phyloP scores from a whole-genome alignment of 2,113 vertebrate species.

The Mormoops blainvillei region DNA sequence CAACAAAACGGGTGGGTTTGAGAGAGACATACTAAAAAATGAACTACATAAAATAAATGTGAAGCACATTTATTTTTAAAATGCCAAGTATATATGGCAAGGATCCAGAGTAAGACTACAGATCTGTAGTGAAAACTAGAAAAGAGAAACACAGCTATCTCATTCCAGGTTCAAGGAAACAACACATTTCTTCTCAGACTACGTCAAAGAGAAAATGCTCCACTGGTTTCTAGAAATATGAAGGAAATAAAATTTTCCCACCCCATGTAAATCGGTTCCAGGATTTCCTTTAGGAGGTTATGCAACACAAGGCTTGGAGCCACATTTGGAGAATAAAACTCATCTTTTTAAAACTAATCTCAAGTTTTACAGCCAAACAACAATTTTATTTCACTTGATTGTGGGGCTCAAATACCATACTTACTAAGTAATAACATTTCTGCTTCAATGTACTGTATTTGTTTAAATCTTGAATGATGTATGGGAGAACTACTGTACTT shows the following conservation, averaged over 20 bases:
- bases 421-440: neutral
- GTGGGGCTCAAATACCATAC: neutral
- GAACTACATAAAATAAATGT: neutral
- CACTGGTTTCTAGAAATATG: constrained; percentile 26
- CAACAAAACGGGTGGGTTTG: neutral
- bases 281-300: constrained; percentile 51
- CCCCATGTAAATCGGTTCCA: constrained; percentile 51
- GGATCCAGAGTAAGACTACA: neutral
- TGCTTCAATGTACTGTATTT: neutral
- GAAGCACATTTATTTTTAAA: constrained; percentile 36
- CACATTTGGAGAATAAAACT: constrained; percentile 8
- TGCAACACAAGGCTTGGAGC: constrained; percentile 13
- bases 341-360: neutral
- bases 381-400: neutral
- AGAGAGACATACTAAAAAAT: neutral
- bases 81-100: neutral
- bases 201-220: constrained; percentile 42
- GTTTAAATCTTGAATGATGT: neutral
- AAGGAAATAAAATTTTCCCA: constrained; percentile 56
- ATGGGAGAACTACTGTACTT: neutral
- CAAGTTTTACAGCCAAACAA: constrained; percentile 3
- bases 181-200: neutral
- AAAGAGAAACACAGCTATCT: neutral
- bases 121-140: neutral
- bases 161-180: neutral